These are phyloP conservation scores for Eristalis intricaria DNA, from an alignment of 2,888 invertebrate genomes.

Conservation along the genomic window DNA sequence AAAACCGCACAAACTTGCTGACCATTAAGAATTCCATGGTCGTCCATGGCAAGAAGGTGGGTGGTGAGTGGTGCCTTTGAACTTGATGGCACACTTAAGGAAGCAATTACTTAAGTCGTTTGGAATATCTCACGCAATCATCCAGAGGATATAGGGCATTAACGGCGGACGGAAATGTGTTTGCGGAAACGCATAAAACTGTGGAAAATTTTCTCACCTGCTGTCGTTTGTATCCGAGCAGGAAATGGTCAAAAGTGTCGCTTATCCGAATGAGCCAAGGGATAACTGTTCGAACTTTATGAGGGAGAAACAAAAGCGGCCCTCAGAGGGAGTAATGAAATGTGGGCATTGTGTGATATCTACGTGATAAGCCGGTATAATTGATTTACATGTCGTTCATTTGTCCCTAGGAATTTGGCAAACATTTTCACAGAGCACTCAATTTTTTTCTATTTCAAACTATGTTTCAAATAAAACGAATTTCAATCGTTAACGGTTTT, in stretches of 20 bases:
- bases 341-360: too few species aligned
- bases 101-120: background rate
- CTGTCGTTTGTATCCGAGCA: background rate
- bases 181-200: background rate
- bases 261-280: background rate
- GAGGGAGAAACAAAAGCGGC: background rate
- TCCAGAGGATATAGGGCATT: background rate
- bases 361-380: too few species aligned
- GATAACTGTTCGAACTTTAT: background rate
- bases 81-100: background rate
- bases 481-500: too few species aligned
- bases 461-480: too few species aligned
- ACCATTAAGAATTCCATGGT: background rate
- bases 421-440: too few species aligned
- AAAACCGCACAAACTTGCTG: background rate
- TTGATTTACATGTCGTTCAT: too few species aligned
- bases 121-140: conserved; percentile 13
- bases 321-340: too few species aligned
- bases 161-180: background rate
- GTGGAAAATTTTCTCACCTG: background rate
- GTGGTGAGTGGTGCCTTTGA: background rate
- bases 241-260: background rate
- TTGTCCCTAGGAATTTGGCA: too few species aligned
- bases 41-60: background rate
- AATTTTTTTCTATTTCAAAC: too few species aligned